A percentile compares a stretch with the other conserved stretches of the same genome.
Conservation (phyloP, 2,113 vertebrate genomes). For the Nanorana parkeri region DNA sequence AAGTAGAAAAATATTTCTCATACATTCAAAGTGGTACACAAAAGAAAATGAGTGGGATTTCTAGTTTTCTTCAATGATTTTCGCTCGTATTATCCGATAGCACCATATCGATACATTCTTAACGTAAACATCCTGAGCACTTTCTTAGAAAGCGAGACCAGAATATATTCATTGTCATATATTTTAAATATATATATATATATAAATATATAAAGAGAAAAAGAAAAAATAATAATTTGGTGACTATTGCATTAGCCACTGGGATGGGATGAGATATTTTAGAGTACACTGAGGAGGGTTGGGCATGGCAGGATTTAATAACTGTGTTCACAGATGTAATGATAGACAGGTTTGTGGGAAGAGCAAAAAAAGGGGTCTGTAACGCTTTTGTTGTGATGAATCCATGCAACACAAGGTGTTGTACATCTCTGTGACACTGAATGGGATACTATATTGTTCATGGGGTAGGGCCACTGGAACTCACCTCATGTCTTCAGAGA, state of each 20-base stretch:
- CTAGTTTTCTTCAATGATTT: conserved; percentile 72
- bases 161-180: conserved; percentile 79
- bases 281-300: conserved; percentile 82
- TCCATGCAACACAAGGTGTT: conserved; percentile 53
- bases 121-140: conserved; percentile 89
- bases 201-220: conserved; percentile 44
- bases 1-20: conserved; percentile 91
- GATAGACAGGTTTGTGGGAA: conserved; percentile 83
- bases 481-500: conserved; percentile 48
- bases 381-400: conserved; percentile 48
- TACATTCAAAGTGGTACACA: conserved; percentile 90
- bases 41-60: conserved; percentile 83
- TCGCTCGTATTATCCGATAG: conserved; percentile 71
- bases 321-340: conserved; percentile 88
- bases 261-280: conserved; percentile 86
- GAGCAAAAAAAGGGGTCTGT: conserved; percentile 85
- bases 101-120: conserved; percentile 89
- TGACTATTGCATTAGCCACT: conserved; percentile 85
- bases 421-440: conserved; percentile 45
- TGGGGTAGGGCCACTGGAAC: conserved; percentile 40
- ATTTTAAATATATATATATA: conserved; percentile 57
- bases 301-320: conserved; percentile 84
- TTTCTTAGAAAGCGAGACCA: conserved; percentile 92
- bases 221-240: conserved; percentile 70
- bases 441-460: conserved; percentile 44